These are phyloP conservation scores for Sarotherodon lohbergeri DNA, from an alignment of 2,113 vertebrate genomes.

Conservation along the genomic window DNA sequence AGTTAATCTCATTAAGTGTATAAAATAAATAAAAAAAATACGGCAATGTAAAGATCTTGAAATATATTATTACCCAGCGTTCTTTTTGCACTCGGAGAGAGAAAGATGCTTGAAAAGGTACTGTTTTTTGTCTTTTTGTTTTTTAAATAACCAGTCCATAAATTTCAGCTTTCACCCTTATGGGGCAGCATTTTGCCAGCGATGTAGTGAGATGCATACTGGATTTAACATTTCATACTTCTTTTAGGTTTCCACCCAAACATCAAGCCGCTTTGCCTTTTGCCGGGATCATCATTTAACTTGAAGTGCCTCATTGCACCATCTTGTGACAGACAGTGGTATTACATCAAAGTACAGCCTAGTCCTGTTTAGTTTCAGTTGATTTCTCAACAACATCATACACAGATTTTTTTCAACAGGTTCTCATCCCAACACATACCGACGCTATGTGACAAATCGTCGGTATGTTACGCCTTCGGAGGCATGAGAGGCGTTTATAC, in stretches of 20 bases:
- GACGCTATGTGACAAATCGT: not conserved
- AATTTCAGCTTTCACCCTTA: not conserved
- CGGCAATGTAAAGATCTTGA: not conserved
- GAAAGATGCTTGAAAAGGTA: not conserved
- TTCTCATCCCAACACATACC: not conserved
- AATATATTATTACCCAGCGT: rapidly evolving
- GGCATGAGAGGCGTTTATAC: not conserved
- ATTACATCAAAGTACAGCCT: not conserved
- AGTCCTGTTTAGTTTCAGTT: not conserved
- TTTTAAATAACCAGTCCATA: not conserved
- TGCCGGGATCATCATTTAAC: not conserved
- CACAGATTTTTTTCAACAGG: not conserved
- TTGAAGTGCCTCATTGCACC: not conserved
- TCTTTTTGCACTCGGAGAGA: not conserved
- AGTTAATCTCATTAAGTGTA: not conserved
- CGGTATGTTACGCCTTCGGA: not conserved
- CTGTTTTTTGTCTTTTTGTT: not conserved
- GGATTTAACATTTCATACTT: not conserved
- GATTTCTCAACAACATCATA: not conserved
- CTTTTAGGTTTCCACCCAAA: not conserved
- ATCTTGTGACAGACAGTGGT: not conserved
- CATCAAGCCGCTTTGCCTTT: not conserved
- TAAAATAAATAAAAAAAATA: not conserved
- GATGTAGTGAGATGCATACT: not conserved
- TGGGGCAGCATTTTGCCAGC: not conserved